Conservation (phyloP, 2,113 vertebrate species). For the Oryzias javanicus region DNA sequence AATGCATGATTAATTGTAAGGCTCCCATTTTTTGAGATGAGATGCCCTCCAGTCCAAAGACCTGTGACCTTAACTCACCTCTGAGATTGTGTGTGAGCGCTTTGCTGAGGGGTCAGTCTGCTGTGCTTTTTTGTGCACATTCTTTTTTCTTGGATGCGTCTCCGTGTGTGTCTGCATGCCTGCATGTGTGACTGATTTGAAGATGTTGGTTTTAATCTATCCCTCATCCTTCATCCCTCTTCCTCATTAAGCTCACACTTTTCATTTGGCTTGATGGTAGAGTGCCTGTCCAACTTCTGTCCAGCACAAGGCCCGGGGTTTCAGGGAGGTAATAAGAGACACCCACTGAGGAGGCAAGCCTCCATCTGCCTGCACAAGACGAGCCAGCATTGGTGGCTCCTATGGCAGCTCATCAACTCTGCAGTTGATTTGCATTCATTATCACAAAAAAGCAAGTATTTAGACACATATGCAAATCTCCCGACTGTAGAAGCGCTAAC, state of each 20-base stretch:
- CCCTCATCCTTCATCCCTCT: constrained; percentile 7
- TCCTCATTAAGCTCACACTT: constrained; percentile 53
- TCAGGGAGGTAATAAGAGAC: constrained; percentile 44
- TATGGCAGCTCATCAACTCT: constrained; percentile 34
- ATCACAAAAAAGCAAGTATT: constrained; percentile 42
- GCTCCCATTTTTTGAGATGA: constrained; percentile 45
- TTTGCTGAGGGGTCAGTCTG: constrained; percentile 3
- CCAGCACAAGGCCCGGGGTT: constrained; percentile 26
- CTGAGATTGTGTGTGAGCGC: constrained; percentile 28
- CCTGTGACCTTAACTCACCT: constrained; percentile 53
- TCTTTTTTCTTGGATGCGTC: constrained; percentile 17
- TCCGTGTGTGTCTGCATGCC: constrained; percentile 18
- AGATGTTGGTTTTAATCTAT: constrained; percentile 29
- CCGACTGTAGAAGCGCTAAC: constrained; percentile 17
- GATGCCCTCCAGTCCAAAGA: constrained; percentile 48
- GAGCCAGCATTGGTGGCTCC: constrained; percentile 16
- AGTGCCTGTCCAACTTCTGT: constrained; percentile 55
- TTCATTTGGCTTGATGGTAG: constrained; percentile 57
- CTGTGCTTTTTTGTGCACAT: constrained; percentile 9
- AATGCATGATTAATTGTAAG: constrained; percentile 60
- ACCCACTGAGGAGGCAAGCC: constrained; percentile 22
- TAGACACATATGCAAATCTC: constrained; percentile 41
- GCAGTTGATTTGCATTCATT: constrained; percentile 47
- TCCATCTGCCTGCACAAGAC: constrained; percentile 47
- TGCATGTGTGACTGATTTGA: constrained; percentile 50